phyloP scores from a whole-genome alignment of 2,888 invertebrate genomes.

The Plebejus argus region DNA sequence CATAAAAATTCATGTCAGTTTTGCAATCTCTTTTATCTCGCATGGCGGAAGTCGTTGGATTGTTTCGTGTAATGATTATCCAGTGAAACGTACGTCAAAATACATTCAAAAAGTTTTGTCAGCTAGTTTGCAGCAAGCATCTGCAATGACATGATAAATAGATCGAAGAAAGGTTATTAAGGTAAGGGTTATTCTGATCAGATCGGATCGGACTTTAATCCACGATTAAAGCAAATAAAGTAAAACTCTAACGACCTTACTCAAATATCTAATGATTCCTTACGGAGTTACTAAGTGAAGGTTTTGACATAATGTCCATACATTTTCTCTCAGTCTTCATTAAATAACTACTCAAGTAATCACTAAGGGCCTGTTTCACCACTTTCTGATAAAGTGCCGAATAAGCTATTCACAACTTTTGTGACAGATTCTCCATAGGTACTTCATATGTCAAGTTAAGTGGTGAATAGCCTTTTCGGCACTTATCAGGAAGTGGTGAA shows the following conservation, averaged over 20 bases:
- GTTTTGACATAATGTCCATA: no score
- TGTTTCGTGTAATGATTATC: constrained; percentile 30
- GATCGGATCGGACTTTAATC: not conserved
- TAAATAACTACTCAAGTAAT: no score
- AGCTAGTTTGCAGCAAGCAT: not conserved
- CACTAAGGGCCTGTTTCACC: no score
- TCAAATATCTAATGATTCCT: not conserved
- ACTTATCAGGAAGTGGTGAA: no score
- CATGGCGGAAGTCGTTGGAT: constrained; percentile 56
- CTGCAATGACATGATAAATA: not conserved
- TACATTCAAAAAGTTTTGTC: not conserved
- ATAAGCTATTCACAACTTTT: no score
- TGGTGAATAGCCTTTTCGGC: no score
- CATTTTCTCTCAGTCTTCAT: not conserved
- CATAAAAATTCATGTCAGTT: constrained; percentile 57
- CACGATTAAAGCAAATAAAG: not conserved
- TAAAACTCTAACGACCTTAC: not conserved
- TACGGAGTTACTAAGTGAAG: not conserved
- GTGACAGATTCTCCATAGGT: no score
- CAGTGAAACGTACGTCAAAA: constrained; percentile 1
- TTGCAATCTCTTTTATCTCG: constrained; percentile 58
- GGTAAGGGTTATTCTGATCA: not conserved
- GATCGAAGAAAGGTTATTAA: not conserved
- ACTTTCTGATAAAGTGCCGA: no score
- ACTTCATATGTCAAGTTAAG: no score